Conservation (phyloP, 2,113 vertebrate species). For the Crotalus tigris region DNA sequence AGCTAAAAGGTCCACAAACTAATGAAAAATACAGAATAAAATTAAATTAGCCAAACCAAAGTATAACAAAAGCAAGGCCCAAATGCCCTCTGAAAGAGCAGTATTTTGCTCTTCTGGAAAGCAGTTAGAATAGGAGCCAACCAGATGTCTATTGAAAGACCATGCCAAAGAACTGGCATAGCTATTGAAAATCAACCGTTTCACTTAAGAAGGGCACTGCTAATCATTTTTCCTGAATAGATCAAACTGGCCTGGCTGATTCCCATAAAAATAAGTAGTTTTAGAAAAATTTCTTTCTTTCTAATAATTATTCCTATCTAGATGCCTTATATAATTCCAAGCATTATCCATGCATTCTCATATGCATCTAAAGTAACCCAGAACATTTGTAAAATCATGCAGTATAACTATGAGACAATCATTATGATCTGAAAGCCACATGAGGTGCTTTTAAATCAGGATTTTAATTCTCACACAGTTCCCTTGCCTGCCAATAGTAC, state of each 20-base stretch:
- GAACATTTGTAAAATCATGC: background rate
- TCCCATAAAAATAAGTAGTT: background rate
- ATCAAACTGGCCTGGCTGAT: background rate
- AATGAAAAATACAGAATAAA: background rate
- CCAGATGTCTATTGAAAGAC: background rate
- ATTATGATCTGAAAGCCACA: background rate
- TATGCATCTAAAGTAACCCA: background rate
- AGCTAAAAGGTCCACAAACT: background rate
- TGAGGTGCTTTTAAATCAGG: background rate
- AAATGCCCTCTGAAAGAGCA: background rate
- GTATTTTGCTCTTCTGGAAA: background rate
- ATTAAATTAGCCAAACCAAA: background rate
- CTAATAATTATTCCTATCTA: no score
- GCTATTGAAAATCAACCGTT: background rate
- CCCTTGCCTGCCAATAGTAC: background rate
- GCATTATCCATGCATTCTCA: background rate
- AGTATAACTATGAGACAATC: background rate
- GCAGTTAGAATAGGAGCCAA: background rate
- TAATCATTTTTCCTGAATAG: background rate
- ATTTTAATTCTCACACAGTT: background rate
- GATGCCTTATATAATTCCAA: background rate
- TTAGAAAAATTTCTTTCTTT: background rate
- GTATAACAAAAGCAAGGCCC: background rate
- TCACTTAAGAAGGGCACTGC: background rate
- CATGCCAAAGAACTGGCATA: background rate